phyloP scores from a whole-genome alignment of 2,888 invertebrate species.

The Megalurothrips usitatus region DNA sequence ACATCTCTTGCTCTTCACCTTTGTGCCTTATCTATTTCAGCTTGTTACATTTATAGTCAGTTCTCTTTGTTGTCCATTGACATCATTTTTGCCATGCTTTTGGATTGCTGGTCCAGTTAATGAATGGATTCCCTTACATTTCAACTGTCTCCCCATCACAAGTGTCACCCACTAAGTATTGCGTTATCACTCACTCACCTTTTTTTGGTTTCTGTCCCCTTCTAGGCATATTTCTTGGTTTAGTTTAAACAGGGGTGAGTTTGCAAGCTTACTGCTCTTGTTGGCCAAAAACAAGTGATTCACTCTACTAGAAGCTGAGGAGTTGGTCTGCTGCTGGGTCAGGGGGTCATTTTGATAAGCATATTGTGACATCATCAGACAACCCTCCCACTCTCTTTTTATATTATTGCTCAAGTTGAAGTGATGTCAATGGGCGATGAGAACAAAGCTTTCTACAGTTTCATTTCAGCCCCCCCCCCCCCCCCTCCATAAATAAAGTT shows the following conservation, averaged over 20 bases:
- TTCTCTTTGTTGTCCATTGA: too few relatives aligned
- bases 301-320: slow-evolving; percentile 2
- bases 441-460: too few relatives aligned
- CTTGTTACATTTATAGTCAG: neutral
- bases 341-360: slow-evolving; percentile 8
- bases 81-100: too few relatives aligned
- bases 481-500: neutral
- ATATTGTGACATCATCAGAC: slow-evolving; percentile 9
- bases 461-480: too few relatives aligned
- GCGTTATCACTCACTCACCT: neutral
- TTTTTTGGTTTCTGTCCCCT: slow-evolving; percentile 29
- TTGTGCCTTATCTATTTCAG: neutral
- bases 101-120: too few relatives aligned
- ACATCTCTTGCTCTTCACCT: neutral
- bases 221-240: slow-evolving; percentile 15
- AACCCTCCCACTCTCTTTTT: neutral
- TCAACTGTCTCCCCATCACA: too few relatives aligned
- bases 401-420: neutral
- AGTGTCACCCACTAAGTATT: too few relatives aligned
- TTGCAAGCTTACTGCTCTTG: neutral
- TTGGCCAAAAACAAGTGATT: slow-evolving; percentile 4
- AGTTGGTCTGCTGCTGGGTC: neutral
- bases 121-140: too few relatives aligned
- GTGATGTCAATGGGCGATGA: neutral
- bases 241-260: neutral